Percentiles rank a stretch among this genome's conserved stretches.
Conservation (phyloP, 2,888 invertebrate species). For the Drosophila phalerata region DNA sequence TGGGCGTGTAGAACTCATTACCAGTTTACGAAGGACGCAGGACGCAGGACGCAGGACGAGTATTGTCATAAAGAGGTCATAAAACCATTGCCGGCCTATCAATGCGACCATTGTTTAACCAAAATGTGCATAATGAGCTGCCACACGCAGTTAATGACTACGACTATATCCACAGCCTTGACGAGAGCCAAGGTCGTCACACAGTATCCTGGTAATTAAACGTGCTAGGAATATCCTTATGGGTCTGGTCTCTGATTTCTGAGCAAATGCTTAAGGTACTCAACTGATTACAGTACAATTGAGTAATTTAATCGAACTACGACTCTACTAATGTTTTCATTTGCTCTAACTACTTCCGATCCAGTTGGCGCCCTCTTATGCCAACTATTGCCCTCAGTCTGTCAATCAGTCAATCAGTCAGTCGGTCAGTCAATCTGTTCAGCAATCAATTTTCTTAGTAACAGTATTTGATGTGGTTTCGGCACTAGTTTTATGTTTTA, state of each 20-base stretch:
- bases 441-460: slow-evolving; percentile 37
- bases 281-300: slow-evolving; percentile 52
- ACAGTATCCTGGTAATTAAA: slow-evolving; percentile 25
- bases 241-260: too few relatives aligned
- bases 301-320: slow-evolving; percentile 64
- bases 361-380: slow-evolving; percentile 33
- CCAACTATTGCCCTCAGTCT: slow-evolving; percentile 13
- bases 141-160: slow-evolving; percentile 84
- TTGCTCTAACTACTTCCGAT: slow-evolving; percentile 68
- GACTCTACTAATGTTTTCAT: slow-evolving; percentile 62
- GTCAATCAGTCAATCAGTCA: slow-evolving; percentile 30
- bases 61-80: slow-evolving; percentile 52
- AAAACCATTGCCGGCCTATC: slow-evolving; percentile 60
- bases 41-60: slow-evolving; percentile 51
- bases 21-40: not conserved
- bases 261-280: not conserved
- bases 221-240: slow-evolving; percentile 8
- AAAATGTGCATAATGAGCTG: slow-evolving; percentile 81
- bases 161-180: slow-evolving; percentile 56
- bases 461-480: slow-evolving; percentile 63
- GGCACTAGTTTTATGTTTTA: slow-evolving; percentile 27
- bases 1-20: slow-evolving; percentile 58
- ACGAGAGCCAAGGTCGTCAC: slow-evolving; percentile 26
- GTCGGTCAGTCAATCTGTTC: slow-evolving; percentile 22
- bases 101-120: slow-evolving; percentile 67